Evolutionary conservation across 2,888 invertebrate genomes (phyloP), one percentile per base, ranked within the genome.

Genomic region (Steromphala cineraria): DNA sequence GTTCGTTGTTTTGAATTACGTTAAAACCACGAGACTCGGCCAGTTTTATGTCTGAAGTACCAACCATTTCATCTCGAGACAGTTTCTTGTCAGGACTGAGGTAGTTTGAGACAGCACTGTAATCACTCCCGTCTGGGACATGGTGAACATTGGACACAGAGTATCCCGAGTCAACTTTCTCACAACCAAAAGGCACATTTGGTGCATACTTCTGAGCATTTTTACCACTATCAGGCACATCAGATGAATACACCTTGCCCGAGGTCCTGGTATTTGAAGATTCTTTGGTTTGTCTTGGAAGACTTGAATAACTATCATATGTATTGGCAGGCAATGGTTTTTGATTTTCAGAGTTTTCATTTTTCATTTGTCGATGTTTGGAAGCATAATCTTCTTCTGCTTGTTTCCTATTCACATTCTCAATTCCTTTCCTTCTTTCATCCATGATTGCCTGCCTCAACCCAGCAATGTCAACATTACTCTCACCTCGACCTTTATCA

Each of bases 81-180:
- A 85, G 81, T 80, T 84, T 79, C 40, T 85, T 86, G 31, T 83
- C 85, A 31, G 85, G 83, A 31, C 85, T 81, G 36, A 86, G 83
- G 46, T 85, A 84, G 67, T 87, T 86, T 0, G 88, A 86, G 13
- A 82, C 80, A 28, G 85, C 81, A 78, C 87, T 88, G 79, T 88
- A 88, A 31, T 88, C 88, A 10, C 87, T 89, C 17, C 89, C 88
- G 83, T 89, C 88, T 0, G 89, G 88, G 8, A 88, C 85, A 67
- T 89, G 89, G 79, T 90, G 89, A 7, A 86, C 89, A 0, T 85
- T 85, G 15, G 83, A 10, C n/a, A 7, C 76, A 3, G 24, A 24
- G 24, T 52, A 75, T 1, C 75, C 75, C 0, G 75, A 53, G 46
- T 75, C 75, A 15, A 21, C 13, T 28, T 62, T 62, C 24, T 28